A percentile compares a stretch with the other conserved stretches of the same genome.
Evolutionary conservation across 2,888 invertebrate genomes (phyloP).

Genomic region (Linnaemya vulpina): DNA sequence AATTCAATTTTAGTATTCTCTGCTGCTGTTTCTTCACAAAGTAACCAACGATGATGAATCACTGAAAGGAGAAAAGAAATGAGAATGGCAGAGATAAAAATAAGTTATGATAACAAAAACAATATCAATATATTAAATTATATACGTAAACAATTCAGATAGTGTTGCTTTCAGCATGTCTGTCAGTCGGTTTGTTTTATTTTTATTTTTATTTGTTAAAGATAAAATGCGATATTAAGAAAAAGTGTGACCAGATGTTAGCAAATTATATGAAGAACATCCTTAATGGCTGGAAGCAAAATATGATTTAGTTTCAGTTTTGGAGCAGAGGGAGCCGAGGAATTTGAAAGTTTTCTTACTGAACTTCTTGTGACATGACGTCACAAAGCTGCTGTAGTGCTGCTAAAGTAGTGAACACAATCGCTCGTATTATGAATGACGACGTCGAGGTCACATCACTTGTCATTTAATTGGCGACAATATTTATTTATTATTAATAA

Average conservation of each 20-base stretch:
- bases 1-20: not conserved
- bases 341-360: no score
- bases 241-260: not conserved
- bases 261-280: no score
- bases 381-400: no score
- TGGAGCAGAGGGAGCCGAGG: no score
- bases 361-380: no score
- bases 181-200: not conserved
- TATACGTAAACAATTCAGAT: slow-evolving; percentile 12
- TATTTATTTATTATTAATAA: no score
- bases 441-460: no score
- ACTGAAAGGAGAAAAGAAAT: slow-evolving; percentile 51
- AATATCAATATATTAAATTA: slow-evolving; percentile 20
- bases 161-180: not conserved
- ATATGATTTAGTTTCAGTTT: no score
- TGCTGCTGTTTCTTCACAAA: slow-evolving; percentile 16
- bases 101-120: slow-evolving; percentile 31
- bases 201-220: not conserved
- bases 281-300: no score
- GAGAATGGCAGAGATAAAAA: slow-evolving; percentile 30
- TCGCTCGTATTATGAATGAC: no score
- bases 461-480: no score
- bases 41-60: slow-evolving; percentile 54
- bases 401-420: no score
- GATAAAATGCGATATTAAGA: not conserved